phyloP scores from a whole-genome alignment of 1,140 invertebrate species.

The Cyrtorhinus lividipennis region DNA sequence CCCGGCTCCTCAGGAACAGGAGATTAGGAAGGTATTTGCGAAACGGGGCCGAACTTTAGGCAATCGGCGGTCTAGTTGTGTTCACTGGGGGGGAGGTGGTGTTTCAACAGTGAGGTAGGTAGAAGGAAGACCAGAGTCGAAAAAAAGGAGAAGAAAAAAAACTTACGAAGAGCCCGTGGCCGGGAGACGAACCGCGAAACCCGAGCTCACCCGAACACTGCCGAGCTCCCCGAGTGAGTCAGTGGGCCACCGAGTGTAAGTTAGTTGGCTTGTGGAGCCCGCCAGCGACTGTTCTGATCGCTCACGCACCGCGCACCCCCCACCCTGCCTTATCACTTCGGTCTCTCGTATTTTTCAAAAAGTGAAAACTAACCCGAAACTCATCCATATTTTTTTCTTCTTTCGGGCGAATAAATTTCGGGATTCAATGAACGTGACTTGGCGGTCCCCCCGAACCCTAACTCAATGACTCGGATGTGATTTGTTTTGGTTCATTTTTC shows the following conservation, averaged over 20 bases:
- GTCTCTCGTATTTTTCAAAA: too few species aligned
- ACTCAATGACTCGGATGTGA: background rate
- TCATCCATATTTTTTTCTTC: background rate
- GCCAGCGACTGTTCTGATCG: slow-evolving; percentile 1
- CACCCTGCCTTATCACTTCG: background rate
- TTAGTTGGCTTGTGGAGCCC: slow-evolving; percentile 20
- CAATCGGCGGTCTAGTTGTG: background rate
- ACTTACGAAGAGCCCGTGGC: background rate
- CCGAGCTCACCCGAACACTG: slow-evolving; percentile 16
- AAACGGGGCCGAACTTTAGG: background rate
- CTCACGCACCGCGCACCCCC: background rate
- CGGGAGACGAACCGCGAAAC: background rate
- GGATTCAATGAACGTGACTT: too few species aligned
- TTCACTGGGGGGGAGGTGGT: background rate
- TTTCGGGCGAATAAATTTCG: background rate
- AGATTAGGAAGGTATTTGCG: background rate
- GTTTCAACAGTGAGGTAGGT: background rate
- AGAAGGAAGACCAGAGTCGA: background rate
- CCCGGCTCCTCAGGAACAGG: background rate
- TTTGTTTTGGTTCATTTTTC: background rate
- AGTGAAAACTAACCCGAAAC: background rate
- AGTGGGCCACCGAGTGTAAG: slow-evolving; percentile 22
- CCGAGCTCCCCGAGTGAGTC: slow-evolving; percentile 25
- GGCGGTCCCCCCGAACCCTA: background rate
- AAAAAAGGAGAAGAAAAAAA: background rate